Evolutionary conservation across 2,888 invertebrate genomes (phyloP).

Genomic region (Pristionchus arcanus): DNA sequence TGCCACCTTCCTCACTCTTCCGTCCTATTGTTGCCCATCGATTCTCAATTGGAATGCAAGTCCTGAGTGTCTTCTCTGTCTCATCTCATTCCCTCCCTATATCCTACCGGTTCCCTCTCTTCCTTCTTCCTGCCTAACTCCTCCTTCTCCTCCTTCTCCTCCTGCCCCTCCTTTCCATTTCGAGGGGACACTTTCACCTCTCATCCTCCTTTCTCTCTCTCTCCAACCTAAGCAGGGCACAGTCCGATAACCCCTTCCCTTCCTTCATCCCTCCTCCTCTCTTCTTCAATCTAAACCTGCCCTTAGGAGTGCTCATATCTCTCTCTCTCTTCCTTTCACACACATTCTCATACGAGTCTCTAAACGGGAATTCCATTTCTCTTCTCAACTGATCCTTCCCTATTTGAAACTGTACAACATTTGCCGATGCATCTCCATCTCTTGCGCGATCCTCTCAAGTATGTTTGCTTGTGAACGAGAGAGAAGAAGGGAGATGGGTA

Average conservation of each 20-base stretch:
- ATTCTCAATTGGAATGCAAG: slow-evolving; percentile 38
- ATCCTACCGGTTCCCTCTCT: slow-evolving; percentile 38
- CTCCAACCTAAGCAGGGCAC: slow-evolving; percentile 40
- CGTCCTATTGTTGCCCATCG: background rate
- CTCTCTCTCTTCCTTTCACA: background rate
- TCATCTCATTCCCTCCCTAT: slow-evolving; percentile 38
- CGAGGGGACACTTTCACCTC: slow-evolving; percentile 30
- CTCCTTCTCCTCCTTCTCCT: slow-evolving; percentile 43
- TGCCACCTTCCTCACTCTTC: background rate
- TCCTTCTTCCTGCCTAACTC: slow-evolving; percentile 21
- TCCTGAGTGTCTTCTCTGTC: slow-evolving; percentile 44
- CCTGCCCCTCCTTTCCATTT: slow-evolving; percentile 35
- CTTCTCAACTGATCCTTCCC: background rate
- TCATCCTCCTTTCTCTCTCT: slow-evolving; percentile 1
- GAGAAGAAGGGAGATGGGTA: background rate
- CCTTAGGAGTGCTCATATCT: slow-evolving; percentile 34
- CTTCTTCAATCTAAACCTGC: background rate
- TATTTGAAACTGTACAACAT: slow-evolving; percentile 52
- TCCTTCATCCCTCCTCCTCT: no score
- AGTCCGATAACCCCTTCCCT: slow-evolving; percentile 40
- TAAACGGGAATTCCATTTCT: slow-evolving; percentile 47
- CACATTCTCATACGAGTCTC: slow-evolving; percentile 16
- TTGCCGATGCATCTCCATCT: slow-evolving; percentile 26
- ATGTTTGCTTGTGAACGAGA: slow-evolving; percentile 23
- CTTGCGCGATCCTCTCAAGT: slow-evolving; percentile 30